A percentile compares a stretch with the other conserved stretches of the same genome.
Evolutionary conservation across 2,888 invertebrate species (phyloP).

Genomic region (Pyrgus malvae): DNA sequence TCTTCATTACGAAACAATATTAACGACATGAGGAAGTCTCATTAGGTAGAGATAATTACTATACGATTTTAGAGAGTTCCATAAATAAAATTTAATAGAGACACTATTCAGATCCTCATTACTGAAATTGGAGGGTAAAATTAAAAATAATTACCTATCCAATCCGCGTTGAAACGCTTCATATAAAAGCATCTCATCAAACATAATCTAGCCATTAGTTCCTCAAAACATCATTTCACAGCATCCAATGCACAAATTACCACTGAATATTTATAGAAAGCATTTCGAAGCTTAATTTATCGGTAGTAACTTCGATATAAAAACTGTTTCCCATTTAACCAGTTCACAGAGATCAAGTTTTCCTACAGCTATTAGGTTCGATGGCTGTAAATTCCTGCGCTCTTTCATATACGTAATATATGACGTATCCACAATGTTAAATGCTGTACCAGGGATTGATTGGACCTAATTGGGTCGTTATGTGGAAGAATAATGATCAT

Average conservation of each 20-base stretch:
- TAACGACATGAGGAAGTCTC: background rate
- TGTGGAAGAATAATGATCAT: constrained; percentile 70
- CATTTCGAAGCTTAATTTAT: constrained; percentile 45
- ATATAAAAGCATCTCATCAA: constrained; percentile 21
- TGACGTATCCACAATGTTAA: constrained; percentile 59
- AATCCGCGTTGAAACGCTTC: constrained; percentile 20
- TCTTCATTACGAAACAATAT: background rate
- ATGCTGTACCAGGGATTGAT: constrained; percentile 69
- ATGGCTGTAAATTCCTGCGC: constrained; percentile 51
- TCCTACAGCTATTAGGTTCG: constrained; percentile 46
- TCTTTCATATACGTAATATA: constrained; percentile 60
- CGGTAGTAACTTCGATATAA: constrained; percentile 43
- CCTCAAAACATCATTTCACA: constrained; percentile 25
- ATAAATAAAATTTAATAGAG: constrained; percentile 28
- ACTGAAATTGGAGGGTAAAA: constrained; percentile 4
- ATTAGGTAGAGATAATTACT: background rate
- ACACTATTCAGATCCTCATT: constrained; percentile 4
- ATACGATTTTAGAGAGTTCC: constrained; percentile 7
- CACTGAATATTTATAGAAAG: constrained; percentile 36
- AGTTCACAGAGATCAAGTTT: constrained; percentile 48
- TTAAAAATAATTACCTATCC: constrained; percentile 19
- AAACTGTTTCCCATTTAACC: constrained; percentile 51
- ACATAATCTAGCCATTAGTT: constrained; percentile 22
- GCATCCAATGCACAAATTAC: constrained; percentile 31
- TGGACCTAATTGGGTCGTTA: constrained; percentile 74